Conservation (phyloP, 37 sponge, comb jelly and placozoan species). For the Chondrosia reniformis region DNA sequence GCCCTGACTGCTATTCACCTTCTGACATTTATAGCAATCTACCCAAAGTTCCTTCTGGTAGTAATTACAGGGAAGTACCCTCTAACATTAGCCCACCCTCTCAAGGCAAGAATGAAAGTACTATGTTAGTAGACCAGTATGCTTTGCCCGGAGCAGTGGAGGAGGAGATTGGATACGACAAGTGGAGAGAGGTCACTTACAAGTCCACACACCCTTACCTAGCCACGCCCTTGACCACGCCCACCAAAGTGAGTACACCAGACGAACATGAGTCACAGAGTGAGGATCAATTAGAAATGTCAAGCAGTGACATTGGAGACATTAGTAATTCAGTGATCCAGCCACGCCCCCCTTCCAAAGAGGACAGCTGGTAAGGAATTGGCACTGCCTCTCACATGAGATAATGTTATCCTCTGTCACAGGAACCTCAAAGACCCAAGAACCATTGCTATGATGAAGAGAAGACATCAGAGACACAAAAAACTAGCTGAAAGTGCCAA, state of each 20-base stretch:
- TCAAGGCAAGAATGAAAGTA: too few species aligned
- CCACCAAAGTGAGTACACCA: not conserved
- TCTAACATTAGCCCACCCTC: not conserved
- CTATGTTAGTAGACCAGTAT: conserved; percentile 7
- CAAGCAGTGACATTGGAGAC: too few species aligned
- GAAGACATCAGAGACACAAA: conserved; percentile 33
- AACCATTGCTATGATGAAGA: conserved; percentile 38
- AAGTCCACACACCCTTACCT: not conserved
- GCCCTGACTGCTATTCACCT: not conserved
- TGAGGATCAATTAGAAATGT: too few species aligned
- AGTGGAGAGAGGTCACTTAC: not conserved
- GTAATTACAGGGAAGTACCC: too few species aligned
- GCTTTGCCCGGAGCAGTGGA: conserved; percentile 18
- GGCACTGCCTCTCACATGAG: not conserved
- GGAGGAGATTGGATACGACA: not conserved
- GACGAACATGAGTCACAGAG: too few species aligned
- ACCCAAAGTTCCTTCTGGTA: not conserved
- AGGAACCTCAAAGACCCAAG: conserved; percentile 31
- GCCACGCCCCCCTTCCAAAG: not conserved
- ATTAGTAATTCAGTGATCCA: not conserved
- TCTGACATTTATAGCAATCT: not conserved
- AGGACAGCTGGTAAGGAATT: not conserved
- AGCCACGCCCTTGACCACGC: not conserved
- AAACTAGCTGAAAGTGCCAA: not conserved
- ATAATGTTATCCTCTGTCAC: not conserved